Base-by-base conservation (phyloP, 2,797 vertebrate genomes). In the Lophius americanus region DNA sequence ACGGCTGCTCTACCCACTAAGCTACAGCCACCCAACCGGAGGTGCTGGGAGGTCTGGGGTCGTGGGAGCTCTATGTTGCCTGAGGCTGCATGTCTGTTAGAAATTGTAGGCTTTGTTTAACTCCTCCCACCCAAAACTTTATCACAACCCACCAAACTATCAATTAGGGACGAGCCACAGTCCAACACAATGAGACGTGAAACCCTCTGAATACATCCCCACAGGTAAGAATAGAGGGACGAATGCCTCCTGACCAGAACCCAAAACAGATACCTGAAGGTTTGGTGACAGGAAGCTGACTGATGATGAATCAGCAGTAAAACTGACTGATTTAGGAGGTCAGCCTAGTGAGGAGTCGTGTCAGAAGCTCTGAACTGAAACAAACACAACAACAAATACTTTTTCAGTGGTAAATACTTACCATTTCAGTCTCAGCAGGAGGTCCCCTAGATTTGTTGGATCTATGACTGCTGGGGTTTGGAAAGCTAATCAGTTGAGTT, bases 211-310 rank as follows among this genome's bases (percentile, higher is more conserved):
- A 51, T 63, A 80, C 6, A 8, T 66, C 79, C 47, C 65, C 56
- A 33, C 67, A 11, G 12, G 48, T 61, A 55, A 60, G 42, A 59
- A 57, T 71, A 51, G n/a, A 68, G 64, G 50, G 46, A 37, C 39
- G 9, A 23, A 35, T 39, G n/a, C 14, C 54, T 64, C 6, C 50
- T 49, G 68, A 12, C 38, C 57, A 39, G 60, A 62, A 51, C 51
- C 32, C 12, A 23, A 37, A 71, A 51, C 47, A 56, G 64, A 65
- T 14, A 54, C 42, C 14, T 56, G 49, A 52, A 41, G 60, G 39
- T 60, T 50, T 73, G 72, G 76, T 71, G 61, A 65, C 76, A 83
- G 70, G 46, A 73, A 51, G 5, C n/a, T 0, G 13, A 7, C 52
- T 76, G 55, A 79, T 67, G 75, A 72, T 62, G 58, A 62, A 37